Conservation (phyloP, 2,113 vertebrate genomes). For the Myotis lucifugus region DNA sequence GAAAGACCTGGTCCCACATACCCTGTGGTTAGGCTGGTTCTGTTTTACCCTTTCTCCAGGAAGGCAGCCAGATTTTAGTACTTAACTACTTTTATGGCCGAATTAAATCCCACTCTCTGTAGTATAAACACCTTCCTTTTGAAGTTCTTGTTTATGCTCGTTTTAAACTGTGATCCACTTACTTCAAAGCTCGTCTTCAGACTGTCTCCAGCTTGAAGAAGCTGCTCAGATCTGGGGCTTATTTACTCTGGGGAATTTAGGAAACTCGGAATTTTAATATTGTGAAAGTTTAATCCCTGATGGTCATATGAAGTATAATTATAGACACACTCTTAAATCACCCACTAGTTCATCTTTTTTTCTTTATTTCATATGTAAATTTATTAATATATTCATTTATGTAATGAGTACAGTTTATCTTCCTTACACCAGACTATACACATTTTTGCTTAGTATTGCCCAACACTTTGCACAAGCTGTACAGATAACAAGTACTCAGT, state of each 20-base stretch:
- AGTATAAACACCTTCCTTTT: constrained; percentile 51
- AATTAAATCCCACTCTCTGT: neutral
- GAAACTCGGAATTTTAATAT: neutral
- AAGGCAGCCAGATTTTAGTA: constrained; percentile 43
- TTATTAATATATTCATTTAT: neutral
- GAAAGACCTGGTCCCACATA: neutral
- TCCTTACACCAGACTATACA: neutral
- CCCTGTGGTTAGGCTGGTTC: neutral
- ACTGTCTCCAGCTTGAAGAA: neutral
- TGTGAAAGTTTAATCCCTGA: neutral
- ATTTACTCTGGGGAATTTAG: neutral
- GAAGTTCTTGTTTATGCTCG: neutral
- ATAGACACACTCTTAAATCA: neutral
- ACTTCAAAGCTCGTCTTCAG: neutral
- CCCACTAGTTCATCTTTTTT: neutral
- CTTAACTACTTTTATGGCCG: constrained; percentile 9
- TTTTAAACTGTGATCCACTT: constrained; percentile 26
- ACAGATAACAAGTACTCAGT: neutral
- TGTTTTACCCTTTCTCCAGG: neutral
- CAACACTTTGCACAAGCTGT: neutral
- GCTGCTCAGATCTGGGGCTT: neutral
- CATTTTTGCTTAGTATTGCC: neutral
- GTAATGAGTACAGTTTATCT: neutral
- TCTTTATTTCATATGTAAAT: neutral
- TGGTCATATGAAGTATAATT: neutral